These are phyloP conservation scores for Perizoma flavofasciatum DNA, from an alignment of 2,888 invertebrate species.

Conservation along the genomic window DNA sequence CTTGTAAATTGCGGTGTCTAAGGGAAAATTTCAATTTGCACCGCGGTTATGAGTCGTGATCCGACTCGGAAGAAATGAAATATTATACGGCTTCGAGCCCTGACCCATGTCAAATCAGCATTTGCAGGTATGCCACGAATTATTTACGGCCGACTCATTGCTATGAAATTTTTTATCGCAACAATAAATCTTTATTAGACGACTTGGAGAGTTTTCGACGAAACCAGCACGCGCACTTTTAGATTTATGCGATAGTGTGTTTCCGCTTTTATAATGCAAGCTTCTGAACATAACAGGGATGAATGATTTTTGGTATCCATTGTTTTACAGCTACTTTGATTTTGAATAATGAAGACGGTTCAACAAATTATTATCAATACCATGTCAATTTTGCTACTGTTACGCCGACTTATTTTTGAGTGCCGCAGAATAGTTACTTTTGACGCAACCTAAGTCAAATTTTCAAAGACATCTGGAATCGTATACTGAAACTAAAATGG, in stretches of 20 bases:
- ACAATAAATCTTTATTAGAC: slow-evolving; percentile 78
- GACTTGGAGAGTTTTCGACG: slow-evolving; percentile 60
- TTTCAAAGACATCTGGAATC: no score
- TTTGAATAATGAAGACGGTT: no score
- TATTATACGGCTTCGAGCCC: slow-evolving; percentile 67
- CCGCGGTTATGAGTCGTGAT: slow-evolving; percentile 66
- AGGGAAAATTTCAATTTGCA: slow-evolving; percentile 72
- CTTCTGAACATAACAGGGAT: slow-evolving; percentile 7
- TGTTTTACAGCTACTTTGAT: neutral
- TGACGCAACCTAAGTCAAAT: no score
- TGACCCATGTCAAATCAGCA: slow-evolving; percentile 82
- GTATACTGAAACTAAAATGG: no score
- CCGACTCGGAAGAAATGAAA: slow-evolving; percentile 73
- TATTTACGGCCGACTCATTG: slow-evolving; percentile 76
- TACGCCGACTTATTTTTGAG: no score
- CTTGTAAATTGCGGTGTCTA: slow-evolving; percentile 52
- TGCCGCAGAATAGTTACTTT: no score
- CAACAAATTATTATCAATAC: no score
- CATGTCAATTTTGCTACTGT: no score
- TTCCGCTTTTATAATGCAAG: slow-evolving; percentile 26
- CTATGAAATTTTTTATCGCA: slow-evolving; percentile 76
- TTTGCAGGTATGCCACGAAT: slow-evolving; percentile 79
- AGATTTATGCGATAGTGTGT: slow-evolving; percentile 31
- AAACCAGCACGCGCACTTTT: slow-evolving; percentile 39
- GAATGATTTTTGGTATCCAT: neutral